Evolutionary conservation across 2,113 vertebrate genomes (phyloP).

Genomic region (Pedionomus torquatus): DNA sequence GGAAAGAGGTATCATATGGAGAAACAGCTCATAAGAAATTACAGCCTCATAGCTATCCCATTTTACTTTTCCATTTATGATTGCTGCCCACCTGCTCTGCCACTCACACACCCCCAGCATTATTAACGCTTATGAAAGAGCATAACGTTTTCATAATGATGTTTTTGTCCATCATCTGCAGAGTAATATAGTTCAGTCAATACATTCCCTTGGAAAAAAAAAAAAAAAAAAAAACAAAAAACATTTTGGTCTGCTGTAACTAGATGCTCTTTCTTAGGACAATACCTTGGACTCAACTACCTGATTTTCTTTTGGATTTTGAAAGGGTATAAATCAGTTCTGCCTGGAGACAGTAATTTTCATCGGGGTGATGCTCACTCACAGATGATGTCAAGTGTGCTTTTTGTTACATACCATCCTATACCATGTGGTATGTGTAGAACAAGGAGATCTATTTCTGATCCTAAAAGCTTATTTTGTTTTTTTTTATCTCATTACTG

Average conservation of each 20-base stretch:
- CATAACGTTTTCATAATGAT: slow-evolving; percentile 15
- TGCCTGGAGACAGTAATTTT: background rate
- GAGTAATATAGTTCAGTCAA: background rate
- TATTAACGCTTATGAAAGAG: slow-evolving; percentile 6
- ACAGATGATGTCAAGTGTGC: background rate
- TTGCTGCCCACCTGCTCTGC: slow-evolving; percentile 15
- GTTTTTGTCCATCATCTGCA: background rate
- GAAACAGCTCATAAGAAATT: slow-evolving; percentile 24
- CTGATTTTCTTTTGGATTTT: background rate
- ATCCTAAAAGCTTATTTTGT: background rate
- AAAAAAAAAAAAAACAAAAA: background rate
- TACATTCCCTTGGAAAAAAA: background rate
- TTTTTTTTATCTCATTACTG: background rate
- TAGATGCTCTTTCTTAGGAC: background rate
- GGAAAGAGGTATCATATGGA: background rate
- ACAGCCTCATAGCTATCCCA: background rate
- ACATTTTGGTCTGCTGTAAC: background rate
- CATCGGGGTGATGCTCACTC: background rate
- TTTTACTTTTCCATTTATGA: slow-evolving; percentile 9
- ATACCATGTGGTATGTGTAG: background rate
- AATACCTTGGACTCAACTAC: background rate
- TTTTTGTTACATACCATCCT: background rate
- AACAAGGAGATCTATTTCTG: background rate
- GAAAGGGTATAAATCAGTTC: background rate
- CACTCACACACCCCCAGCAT: background rate